These are phyloP conservation scores for Pollachius pollachius DNA, from an alignment of 2,113 vertebrate species.

Conservation along the genomic window DNA sequence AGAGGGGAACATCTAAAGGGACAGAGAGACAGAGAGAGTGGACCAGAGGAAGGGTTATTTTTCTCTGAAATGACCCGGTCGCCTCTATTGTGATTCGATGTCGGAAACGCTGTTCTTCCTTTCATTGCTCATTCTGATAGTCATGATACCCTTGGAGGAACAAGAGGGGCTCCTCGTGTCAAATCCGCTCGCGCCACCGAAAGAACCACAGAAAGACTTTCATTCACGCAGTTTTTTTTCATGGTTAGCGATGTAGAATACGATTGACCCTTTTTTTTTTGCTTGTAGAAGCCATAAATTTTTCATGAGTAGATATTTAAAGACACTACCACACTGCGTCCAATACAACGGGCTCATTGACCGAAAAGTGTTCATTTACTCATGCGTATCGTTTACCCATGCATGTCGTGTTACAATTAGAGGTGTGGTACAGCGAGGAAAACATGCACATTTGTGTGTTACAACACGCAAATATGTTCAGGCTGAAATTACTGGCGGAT, in stretches of 20 bases:
- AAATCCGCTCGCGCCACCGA: neutral
- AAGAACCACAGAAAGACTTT: neutral
- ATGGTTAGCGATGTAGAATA: neutral
- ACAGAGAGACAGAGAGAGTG: neutral
- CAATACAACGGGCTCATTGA: neutral
- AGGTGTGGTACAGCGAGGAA: neutral
- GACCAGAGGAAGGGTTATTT: too few relatives aligned
- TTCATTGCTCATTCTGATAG: too few relatives aligned
- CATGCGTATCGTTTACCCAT: slow-evolving; percentile 41
- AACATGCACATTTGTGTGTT: slow-evolving; percentile 10
- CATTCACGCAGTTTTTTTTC: neutral
- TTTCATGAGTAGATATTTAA: slow-evolving; percentile 22
- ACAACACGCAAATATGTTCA: slow-evolving; percentile 32
- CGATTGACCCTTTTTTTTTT: neutral
- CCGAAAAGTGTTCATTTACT: slow-evolving; percentile 12
- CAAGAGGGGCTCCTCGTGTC: too few relatives aligned
- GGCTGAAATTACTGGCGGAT: neutral
- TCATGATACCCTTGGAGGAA: too few relatives aligned
- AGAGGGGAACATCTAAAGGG: too few relatives aligned
- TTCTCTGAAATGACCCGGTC: too few relatives aligned
- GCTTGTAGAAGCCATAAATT: slow-evolving; percentile 2
- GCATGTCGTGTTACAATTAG: slow-evolving; percentile 20
- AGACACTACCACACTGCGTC: slow-evolving; percentile 1
- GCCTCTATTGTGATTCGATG: too few relatives aligned
- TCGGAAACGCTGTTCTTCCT: too few relatives aligned